Evolutionary conservation across 2,113 vertebrate species (phyloP).

Genomic region (Patagioenas fasciata): DNA sequence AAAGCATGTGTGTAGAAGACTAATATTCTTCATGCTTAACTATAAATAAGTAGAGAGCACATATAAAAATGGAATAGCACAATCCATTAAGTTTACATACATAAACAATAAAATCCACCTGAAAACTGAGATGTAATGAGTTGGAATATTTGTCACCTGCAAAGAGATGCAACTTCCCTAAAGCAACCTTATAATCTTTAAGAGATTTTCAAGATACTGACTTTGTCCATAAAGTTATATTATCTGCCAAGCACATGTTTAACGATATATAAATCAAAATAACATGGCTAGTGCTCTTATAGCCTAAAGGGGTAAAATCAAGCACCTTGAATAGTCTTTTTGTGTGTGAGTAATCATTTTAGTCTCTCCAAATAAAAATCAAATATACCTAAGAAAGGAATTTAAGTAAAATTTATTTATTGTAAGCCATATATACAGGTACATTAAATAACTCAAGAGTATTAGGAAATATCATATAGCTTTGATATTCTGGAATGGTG

Average conservation of each 20-base stretch:
- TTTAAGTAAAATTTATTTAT: not conserved
- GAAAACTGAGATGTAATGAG: not conserved
- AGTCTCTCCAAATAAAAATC: not conserved
- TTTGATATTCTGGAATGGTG: not conserved
- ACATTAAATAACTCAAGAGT: not conserved
- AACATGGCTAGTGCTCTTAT: not conserved
- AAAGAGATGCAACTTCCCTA: not conserved
- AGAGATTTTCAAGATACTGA: not conserved
- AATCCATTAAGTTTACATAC: not conserved
- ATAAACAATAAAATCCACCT: not conserved
- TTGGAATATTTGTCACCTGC: not conserved
- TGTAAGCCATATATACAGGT: not conserved
- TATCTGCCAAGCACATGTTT: not conserved
- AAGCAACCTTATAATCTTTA: not conserved
- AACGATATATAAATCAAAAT: not conserved
- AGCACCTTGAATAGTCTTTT: not conserved
- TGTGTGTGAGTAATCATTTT: not conserved
- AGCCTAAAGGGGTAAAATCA: not conserved
- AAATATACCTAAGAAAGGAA: not conserved
- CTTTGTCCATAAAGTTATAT: not conserved
- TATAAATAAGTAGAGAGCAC: not conserved
- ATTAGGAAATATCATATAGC: not conserved
- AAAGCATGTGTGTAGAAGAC: not conserved
- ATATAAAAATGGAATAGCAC: not conserved
- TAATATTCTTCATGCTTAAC: not conserved